phyloP scores from a whole-genome alignment of 2,888 invertebrate genomes.

The Volucella bombylans region DNA sequence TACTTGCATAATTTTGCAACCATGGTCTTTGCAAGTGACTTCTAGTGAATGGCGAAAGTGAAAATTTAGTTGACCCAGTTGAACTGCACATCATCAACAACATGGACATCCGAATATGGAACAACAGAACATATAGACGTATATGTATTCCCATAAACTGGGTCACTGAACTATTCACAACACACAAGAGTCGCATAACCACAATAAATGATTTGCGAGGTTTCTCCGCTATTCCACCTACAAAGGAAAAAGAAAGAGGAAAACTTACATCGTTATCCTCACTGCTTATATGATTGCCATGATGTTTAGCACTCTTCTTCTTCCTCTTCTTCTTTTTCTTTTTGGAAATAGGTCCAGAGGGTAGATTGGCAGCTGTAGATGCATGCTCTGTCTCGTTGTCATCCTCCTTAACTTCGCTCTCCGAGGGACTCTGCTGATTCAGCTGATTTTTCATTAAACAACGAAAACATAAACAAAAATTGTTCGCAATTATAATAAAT shows the following conservation, averaged over 20 bases:
- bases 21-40: neutral
- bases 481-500: neutral
- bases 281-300: conserved; percentile 84
- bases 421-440: conserved; percentile 87
- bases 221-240: neutral
- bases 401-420: conserved; percentile 88
- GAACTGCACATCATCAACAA: conserved; percentile 23
- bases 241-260: conserved; percentile 11
- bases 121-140: conserved; percentile 23
- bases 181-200: neutral
- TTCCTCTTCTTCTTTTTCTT: conserved; percentile 87
- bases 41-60: conserved; percentile 5
- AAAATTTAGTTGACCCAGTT: conserved; percentile 54
- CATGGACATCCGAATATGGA: conserved; percentile 25
- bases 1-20: neutral
- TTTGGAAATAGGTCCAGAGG: conserved; percentile 82
- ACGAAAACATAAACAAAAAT: conserved; percentile 44
- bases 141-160: conserved; percentile 35
- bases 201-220: neutral
- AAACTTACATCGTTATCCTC: conserved; percentile 85
- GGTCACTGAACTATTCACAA: conserved; percentile 53
- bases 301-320: conserved; percentile 85
- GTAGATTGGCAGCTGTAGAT: conserved; percentile 83
- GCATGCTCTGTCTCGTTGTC: conserved; percentile 86
- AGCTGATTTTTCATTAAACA: conserved; percentile 82